Conservation (phyloP, 1,140 invertebrate genomes). For the Drosophila santomea region DNA sequence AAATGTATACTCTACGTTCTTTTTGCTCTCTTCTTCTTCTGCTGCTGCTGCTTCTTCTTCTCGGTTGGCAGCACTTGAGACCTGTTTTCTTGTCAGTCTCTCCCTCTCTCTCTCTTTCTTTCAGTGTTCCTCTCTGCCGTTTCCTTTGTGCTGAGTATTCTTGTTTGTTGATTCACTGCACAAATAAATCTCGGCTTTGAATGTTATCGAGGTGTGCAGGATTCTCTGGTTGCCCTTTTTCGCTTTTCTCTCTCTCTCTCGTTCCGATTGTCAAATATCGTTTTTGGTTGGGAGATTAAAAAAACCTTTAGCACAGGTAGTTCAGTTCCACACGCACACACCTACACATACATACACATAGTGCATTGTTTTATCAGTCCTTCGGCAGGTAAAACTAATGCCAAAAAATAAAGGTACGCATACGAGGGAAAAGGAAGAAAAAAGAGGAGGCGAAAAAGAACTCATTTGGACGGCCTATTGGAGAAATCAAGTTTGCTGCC, state of each 20-base stretch:
- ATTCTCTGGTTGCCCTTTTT: slow-evolving; percentile 38
- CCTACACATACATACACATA: slow-evolving; percentile 5
- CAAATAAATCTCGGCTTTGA: slow-evolving; percentile 80
- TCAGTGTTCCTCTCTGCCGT: slow-evolving; percentile 3
- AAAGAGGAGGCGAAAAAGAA: background rate
- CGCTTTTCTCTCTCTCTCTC: slow-evolving; percentile 17
- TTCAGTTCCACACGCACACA: background rate
- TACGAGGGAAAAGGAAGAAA: slow-evolving; percentile 5
- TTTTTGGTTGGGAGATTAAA: slow-evolving; percentile 41
- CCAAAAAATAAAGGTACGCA: slow-evolving; percentile 35
- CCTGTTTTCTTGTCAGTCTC: slow-evolving; percentile 51
- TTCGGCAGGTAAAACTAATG: slow-evolving; percentile 71
- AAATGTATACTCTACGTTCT: slow-evolving; percentile 62
- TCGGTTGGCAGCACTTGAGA: slow-evolving; percentile 73
- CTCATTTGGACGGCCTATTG: slow-evolving; percentile 29
- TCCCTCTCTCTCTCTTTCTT: slow-evolving; percentile 6
- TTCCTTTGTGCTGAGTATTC: slow-evolving; percentile 45
- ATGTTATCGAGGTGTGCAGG: slow-evolving; percentile 65
- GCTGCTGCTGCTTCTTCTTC: slow-evolving; percentile 18
- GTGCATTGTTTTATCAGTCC: slow-evolving; percentile 72
- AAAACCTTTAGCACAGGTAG: slow-evolving; percentile 71
- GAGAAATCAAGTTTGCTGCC: slow-evolving; percentile 32
- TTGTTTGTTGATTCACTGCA: slow-evolving; percentile 74
- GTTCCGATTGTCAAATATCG: slow-evolving; percentile 77
- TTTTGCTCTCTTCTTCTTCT: slow-evolving; percentile 27